These are phyloP conservation scores for Lithophane semibrunnea DNA, from an alignment of 2,888 invertebrate genomes.

Conservation along the genomic window DNA sequence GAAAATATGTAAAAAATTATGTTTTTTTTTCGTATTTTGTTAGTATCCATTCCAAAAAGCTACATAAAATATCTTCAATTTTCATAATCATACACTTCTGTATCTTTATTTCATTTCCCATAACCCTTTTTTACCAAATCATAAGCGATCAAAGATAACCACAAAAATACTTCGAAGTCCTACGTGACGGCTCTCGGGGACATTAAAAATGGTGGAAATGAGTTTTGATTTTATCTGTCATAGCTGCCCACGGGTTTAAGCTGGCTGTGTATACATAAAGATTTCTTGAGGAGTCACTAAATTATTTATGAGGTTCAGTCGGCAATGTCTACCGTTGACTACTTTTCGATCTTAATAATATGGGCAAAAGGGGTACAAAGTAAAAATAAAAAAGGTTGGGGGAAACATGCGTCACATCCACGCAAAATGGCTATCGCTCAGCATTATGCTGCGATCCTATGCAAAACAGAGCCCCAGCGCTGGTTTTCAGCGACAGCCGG, in stretches of 20 bases:
- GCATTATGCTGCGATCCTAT: too few relatives aligned
- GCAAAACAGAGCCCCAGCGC: too few relatives aligned
- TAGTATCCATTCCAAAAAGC: background rate
- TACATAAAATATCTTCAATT: background rate
- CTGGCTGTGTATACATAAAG: conserved; percentile 22
- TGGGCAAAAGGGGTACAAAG: background rate
- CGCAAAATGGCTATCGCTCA: too few relatives aligned
- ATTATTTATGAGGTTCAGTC: conserved; percentile 30
- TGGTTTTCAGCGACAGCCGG: too few relatives aligned
- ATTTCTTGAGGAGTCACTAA: conserved; percentile 28
- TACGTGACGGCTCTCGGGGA: conserved; percentile 68
- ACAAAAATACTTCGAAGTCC: conserved; percentile 65
- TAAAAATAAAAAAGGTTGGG: too few relatives aligned
- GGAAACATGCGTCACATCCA: too few relatives aligned
- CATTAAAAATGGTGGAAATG: conserved; percentile 68
- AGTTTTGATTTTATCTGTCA: conserved; percentile 70
- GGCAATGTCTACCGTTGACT: background rate
- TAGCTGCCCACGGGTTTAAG: conserved; percentile 67
- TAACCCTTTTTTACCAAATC: conserved; percentile 47
- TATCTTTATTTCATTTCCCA: conserved; percentile 34
- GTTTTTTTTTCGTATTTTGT: background rate
- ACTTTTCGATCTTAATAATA: background rate
- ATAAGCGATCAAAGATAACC: conserved; percentile 67
- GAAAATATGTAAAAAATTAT: background rate
- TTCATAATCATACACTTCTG: background rate